Base-by-base conservation (phyloP, 1,140 invertebrate species). In the Lepidurus couesii region DNA sequence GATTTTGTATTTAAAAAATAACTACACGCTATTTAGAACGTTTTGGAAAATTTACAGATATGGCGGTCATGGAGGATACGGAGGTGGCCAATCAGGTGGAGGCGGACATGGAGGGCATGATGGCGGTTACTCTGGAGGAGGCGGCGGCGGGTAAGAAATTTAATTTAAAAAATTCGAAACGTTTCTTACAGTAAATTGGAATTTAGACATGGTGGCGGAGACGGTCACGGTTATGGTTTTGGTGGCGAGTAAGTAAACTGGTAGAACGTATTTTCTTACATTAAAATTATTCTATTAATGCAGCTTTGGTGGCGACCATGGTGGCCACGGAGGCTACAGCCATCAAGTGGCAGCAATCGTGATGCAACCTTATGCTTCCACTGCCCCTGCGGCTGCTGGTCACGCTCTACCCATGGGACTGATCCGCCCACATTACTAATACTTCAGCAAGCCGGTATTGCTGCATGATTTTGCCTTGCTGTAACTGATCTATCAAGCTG, bases 401-500 rank as follows among this genome's bases (percentile, higher is more conserved):
- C 34, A 34, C 34, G 34, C 34, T 34, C 34, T 34, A 34, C 34
- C 34, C 34, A 34, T 34, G 34, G 53, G 53, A 65, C 16, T 65
- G 53, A 65, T 65, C 16, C 53, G 53, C 53, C 53, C 53, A 21
- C 53, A 21, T 65, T 65, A 65, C 13, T 65, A 65, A 65, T 65
- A 7, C 53, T 65, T 16, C 53, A 65, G 53, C 53, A 65, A 65
- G 53, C 53, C 13, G 53, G 53, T 65, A 65, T 65, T 65, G 53
- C 53, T 65, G 13, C 34, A 34, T 34, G 34, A 34, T 34, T 34
- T 34, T 34, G 34, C 34, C 34, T 34, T 34, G 34, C 34, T 34
- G 34, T 34, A 4, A 34, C 34, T 34, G 34, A 34, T 34, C 3
- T 34, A 34, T 34, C 34, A 34, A 34, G 34, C 34, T 34, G 34